Evolutionary conservation across 1,140 invertebrate genomes (phyloP), one percentile per base, ranked within the genome.

Genomic region (Neodiprion pinetum): DNA sequence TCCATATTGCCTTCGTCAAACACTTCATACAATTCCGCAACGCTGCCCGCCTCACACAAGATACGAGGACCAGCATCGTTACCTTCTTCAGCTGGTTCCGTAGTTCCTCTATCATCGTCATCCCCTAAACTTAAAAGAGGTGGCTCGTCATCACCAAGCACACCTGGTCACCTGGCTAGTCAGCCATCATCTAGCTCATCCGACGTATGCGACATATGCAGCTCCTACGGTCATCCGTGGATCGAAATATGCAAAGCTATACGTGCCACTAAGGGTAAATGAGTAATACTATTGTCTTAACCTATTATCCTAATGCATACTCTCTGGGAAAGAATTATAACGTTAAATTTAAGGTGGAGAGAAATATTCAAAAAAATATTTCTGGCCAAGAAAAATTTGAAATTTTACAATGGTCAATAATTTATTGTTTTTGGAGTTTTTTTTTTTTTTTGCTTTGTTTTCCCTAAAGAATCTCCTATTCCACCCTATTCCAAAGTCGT

Each of bases 161-260:
- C 80, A 79, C 79, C 80, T 76, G 80, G 77, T 77, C 81, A 81
- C 74, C 70, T 73, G 14, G 70, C 70, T 79, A 84, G 78, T 81
- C 80, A 84, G 78, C 82, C 87, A 76, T 85, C 86, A 28, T 81
- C 86, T 53, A 84, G 84, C 73, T 83, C 86, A 65, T 80, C 84
- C 48, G 84, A 85, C 66, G 85, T 85, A 69, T 90, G 88, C 78
- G 86, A 89, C 78, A 84, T 87, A 75, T 90, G 89, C 80, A 88
- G 85, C 82, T 87, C 87, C 76, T 90, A 90, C 78, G 90, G 90
- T 72, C 88, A 88, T 74, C 88, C 89, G 65, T 90, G 89, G 89
- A 86, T 90, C 71, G 88, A 89, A 72, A 86, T 91, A 73, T 91
- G 89, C 81, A 85, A 85, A 75, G 86, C 86, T 76, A 87, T 88